phyloP scores from a whole-genome alignment of 1,140 invertebrate species.

The Hyles vespertilio region DNA sequence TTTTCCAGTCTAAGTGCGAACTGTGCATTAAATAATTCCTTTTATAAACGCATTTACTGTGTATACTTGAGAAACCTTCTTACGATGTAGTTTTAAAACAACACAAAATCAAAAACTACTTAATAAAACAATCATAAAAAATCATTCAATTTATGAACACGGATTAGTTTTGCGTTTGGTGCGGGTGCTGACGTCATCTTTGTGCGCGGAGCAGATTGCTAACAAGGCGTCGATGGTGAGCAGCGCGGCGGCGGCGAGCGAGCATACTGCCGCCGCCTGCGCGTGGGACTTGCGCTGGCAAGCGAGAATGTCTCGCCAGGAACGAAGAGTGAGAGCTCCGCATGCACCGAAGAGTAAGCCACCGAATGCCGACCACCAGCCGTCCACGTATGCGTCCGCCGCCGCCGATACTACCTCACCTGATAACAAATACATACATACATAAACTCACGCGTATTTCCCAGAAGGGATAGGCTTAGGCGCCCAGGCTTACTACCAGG shows the following conservation, averaged over 20 bases:
- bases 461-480: too few species aligned
- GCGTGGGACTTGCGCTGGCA: conserved; percentile 36
- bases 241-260: conserved; percentile 41
- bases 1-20: too few species aligned
- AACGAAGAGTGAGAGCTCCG: conserved; percentile 37
- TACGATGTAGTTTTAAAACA: too few species aligned
- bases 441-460: too few species aligned
- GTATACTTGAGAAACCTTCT: too few species aligned
- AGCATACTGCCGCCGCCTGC: conserved; percentile 39
- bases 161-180: conserved; percentile 28
- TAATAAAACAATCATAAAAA: too few species aligned
- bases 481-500: too few species aligned
- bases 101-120: too few species aligned
- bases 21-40: too few species aligned
- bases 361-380: conserved; percentile 56
- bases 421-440: conserved; percentile 11
- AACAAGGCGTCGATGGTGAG: conserved; percentile 45
- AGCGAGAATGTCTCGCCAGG: conserved; percentile 40
- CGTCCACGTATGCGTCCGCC: conserved; percentile 55
- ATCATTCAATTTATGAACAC: conserved; percentile 8
- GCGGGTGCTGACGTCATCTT: conserved; percentile 37
- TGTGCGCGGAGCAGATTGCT: conserved; percentile 45
- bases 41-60: too few species aligned
- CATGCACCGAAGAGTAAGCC: conserved; percentile 44
- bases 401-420: conserved; percentile 56